Evolutionary conservation across 1,140 invertebrate species (phyloP), one percentile per base, ranked within the genome.

Genomic region (Rhopalosiphum maidis): DNA sequence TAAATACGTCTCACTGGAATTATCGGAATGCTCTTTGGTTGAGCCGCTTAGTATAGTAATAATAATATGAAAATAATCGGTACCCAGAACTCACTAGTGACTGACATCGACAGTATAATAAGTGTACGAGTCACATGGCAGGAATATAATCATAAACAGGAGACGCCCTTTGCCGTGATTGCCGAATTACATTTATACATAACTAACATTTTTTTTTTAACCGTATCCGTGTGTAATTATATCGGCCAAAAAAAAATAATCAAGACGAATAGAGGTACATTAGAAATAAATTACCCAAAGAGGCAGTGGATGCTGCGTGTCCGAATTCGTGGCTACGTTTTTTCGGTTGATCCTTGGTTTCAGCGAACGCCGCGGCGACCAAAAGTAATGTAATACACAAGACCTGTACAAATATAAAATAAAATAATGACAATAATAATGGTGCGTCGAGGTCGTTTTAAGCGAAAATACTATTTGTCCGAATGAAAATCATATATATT

Each of bases 291-390:
- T 85, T 85, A 85, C 83, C 83, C 3, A 85, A 9, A 85, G 35
- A 41, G 21, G 82, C 6, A 8, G 60, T 0, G 9, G 83, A 43
- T 85, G 9, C 83, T 30, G 22, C 41, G 41, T 25, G 41, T 86
- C 7, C 87, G 2, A 11, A 23, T 37, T n/a, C 25, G 18, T 68
- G 22, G n/a, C 77, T 22, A 48, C 90, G 90, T 82, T 91, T 91
- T 1, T 0, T 9, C 9, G 68, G 43, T 48, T 91, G 35, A 25
- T 68, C 55, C 25, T 82, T 46, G 48, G 54, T 37, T 85, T 82
- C 91, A 23, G 91, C 91, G 91, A 92, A 82, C 18, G 68, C 77
- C 22, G 77, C 18, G 4, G 77, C 91, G 91, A 54, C 82, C 77
- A 92, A 54, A 41, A 92, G n/a, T 15, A 92, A 37, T 55, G 30